These are phyloP conservation scores for Smutsia gigantea DNA, from an alignment of 2,797 vertebrate genomes.

Conservation along the genomic window DNA sequence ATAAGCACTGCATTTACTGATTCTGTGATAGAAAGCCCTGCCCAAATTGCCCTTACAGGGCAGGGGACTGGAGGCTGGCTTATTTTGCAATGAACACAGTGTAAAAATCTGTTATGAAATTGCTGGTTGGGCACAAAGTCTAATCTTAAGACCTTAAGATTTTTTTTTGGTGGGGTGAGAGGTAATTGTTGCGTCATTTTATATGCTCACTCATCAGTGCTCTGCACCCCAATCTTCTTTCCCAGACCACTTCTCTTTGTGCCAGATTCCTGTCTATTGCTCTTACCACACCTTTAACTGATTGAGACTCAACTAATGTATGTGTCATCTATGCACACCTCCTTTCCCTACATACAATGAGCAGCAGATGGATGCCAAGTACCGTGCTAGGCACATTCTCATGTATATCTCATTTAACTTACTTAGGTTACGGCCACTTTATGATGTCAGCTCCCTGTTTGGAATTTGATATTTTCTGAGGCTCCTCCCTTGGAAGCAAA, in stretches of 20 bases:
- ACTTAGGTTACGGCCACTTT: neutral
- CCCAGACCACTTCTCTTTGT: neutral
- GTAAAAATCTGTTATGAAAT: constrained; percentile 44
- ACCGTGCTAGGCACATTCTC: neutral
- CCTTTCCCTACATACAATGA: neutral
- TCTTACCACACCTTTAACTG: neutral
- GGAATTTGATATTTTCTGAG: neutral
- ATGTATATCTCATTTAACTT: neutral
- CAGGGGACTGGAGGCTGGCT: neutral
- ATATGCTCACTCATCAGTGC: neutral
- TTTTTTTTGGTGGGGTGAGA: neutral
- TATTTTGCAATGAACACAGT: constrained; percentile 36
- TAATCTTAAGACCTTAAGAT: constrained; percentile 6
- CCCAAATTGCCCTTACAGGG: neutral
- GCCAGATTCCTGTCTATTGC: neutral
- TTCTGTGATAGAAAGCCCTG: constrained; percentile 37
- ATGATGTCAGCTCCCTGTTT: neutral
- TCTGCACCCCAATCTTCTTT: neutral
- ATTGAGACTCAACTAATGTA: neutral
- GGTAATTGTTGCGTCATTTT: neutral
- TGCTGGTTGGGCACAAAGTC: constrained; percentile 9
- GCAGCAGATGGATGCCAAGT: neutral
- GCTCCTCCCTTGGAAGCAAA: neutral
- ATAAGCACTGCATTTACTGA: constrained; percentile 12
- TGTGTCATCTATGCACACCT: neutral